Percentiles rank a stretch among this genome's conserved stretches.
These are phyloP conservation scores for Phaethornis superciliosus DNA, from an alignment of 2,113 vertebrate species.

Conservation along the genomic window DNA sequence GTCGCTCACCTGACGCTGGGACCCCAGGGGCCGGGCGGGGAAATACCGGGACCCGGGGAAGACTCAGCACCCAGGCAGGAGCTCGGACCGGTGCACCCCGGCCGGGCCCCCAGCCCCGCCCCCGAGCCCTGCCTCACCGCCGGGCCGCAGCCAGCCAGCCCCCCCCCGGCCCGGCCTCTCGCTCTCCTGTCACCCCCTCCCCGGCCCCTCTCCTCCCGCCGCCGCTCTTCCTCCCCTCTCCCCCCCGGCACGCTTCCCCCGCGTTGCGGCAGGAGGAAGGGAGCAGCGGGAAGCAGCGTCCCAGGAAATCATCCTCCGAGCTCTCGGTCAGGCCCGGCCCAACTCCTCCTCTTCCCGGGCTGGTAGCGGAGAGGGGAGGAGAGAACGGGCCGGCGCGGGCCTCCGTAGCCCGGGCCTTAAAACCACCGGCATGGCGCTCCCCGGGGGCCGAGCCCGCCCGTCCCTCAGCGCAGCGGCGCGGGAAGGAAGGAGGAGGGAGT, in stretches of 20 bases:
- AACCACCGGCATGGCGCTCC: background rate
- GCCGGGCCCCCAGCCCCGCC: conserved; percentile 10
- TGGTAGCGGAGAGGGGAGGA: background rate
- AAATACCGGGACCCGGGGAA: background rate
- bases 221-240: background rate
- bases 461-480: background rate
- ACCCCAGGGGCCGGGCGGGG: background rate
- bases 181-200: background rate
- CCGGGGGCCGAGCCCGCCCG: background rate
- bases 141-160: background rate
- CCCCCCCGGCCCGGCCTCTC: background rate
- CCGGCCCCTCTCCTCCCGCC: background rate
- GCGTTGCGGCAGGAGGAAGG: background rate
- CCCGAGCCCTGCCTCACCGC: background rate
- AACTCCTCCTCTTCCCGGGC: conserved; percentile 29
- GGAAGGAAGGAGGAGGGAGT: background rate
- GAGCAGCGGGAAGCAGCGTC: background rate
- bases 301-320: background rate
- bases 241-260: background rate
- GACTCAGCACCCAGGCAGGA: background rate
- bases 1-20: background rate
- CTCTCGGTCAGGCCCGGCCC: background rate
- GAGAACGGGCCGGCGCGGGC: background rate
- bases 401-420: background rate
- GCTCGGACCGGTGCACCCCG: background rate